Evolutionary conservation across 2,113 vertebrate species (phyloP).

Genomic region (Columbina picui): DNA sequence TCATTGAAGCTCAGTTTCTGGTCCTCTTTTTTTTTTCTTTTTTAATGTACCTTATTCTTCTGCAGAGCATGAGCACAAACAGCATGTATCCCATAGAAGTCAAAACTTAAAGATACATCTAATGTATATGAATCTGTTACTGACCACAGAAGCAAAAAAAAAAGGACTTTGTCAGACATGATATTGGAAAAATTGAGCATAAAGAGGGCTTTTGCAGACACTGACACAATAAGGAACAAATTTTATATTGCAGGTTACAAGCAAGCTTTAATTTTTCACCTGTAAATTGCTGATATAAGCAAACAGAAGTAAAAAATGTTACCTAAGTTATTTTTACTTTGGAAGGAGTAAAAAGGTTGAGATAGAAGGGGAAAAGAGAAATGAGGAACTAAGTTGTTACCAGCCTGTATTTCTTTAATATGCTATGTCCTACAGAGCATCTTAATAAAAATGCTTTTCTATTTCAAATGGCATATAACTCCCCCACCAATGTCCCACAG

Average conservation of each 20-base stretch:
- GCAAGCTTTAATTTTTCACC: background rate
- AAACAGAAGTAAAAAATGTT: background rate
- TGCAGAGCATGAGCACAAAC: background rate
- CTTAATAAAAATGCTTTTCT: background rate
- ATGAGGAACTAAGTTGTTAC: background rate
- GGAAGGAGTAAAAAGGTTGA: background rate
- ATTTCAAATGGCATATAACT: background rate
- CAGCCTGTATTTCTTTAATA: background rate
- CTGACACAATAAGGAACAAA: background rate
- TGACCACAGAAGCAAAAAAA: background rate
- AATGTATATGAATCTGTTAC: fast-evolving
- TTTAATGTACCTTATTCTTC: background rate
- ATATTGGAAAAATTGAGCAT: background rate
- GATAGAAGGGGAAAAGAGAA: background rate
- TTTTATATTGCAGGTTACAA: background rate
- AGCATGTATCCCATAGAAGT: fast-evolving
- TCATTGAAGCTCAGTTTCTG: background rate
- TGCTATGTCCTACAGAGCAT: background rate
- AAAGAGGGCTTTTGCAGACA: background rate
- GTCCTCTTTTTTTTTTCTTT: background rate
- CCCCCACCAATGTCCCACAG: background rate
- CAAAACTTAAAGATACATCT: background rate
- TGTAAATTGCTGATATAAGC: background rate
- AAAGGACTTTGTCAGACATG: background rate
- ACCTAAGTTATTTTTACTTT: background rate